Conservation (phyloP, 2,888 invertebrate species). For the Epistrophella euchroma region DNA sequence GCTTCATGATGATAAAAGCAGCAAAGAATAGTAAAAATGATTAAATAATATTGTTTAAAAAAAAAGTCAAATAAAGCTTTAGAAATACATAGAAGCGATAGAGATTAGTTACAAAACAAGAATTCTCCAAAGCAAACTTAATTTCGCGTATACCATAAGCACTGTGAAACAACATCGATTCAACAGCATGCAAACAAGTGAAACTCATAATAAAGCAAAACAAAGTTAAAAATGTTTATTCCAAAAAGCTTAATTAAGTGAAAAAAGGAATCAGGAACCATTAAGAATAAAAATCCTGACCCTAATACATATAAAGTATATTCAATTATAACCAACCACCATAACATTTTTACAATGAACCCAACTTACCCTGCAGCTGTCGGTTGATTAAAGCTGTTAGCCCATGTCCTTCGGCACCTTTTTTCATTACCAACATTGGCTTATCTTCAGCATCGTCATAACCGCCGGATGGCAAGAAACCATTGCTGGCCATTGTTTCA, state of each 20-base stretch:
- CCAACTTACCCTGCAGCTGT: slow-evolving; percentile 89
- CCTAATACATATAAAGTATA: slow-evolving; percentile 15
- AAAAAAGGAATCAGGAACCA: slow-evolving; percentile 31
- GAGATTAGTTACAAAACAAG: not conserved
- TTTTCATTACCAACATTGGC: slow-evolving; percentile 91
- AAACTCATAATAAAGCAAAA: slow-evolving; percentile 25
- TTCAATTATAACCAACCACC: slow-evolving; percentile 44
- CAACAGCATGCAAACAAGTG: slow-evolving; percentile 51
- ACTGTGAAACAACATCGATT: slow-evolving; percentile 52
- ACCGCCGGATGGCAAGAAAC: slow-evolving; percentile 88
- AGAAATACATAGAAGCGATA: not conserved
- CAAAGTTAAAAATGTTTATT: not conserved
- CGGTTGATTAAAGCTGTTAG: slow-evolving; percentile 91
- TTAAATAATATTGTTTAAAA: too few relatives aligned
- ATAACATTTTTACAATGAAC: slow-evolving; percentile 46
- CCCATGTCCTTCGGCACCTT: slow-evolving; percentile 88
- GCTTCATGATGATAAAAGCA: not conserved
- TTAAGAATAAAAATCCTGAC: slow-evolving; percentile 31
- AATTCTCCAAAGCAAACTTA: not conserved
- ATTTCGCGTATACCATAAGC: not conserved
- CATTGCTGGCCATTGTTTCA: slow-evolving; percentile 91
- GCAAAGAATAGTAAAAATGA: not conserved
- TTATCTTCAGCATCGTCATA: slow-evolving; percentile 91
- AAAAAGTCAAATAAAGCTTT: too few relatives aligned
- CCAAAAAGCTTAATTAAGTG: slow-evolving; percentile 29